These are phyloP conservation scores for Epinephelus coioides DNA, from an alignment of 2,797 vertebrate species.

Conservation along the genomic window DNA sequence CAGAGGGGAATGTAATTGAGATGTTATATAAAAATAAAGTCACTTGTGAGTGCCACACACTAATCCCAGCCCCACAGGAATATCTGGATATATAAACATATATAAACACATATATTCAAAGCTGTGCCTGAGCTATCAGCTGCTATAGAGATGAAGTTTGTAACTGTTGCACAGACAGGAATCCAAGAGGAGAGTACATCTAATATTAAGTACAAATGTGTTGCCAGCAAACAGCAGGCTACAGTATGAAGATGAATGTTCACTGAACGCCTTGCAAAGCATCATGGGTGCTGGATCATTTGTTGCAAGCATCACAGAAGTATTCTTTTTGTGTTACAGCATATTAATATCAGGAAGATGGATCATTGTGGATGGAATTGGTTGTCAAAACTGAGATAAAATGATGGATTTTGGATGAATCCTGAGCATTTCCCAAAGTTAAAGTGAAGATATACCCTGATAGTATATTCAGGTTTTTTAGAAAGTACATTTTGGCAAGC, in stretches of 20 bases:
- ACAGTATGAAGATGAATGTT: constrained; percentile 37
- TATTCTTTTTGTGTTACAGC: constrained; percentile 3
- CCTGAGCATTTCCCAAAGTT: background rate
- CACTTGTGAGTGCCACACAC: constrained; percentile 19
- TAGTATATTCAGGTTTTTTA: background rate
- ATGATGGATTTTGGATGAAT: background rate
- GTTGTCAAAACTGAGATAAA: too few relatives aligned
- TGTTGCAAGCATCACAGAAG: background rate
- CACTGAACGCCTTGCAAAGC: constrained; percentile 33
- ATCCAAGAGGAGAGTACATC: constrained; percentile 30
- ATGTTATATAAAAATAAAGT: constrained; percentile 47
- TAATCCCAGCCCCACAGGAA: constrained; percentile 9
- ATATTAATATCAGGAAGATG: background rate
- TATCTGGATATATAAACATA: background rate
- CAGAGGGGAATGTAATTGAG: constrained; percentile 41
- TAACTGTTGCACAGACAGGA: constrained; percentile 12
- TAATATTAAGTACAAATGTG: constrained; percentile 36
- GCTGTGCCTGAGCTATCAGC: constrained; percentile 1
- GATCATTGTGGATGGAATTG: background rate
- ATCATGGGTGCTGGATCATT: constrained; percentile 41
- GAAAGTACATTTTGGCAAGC: background rate
- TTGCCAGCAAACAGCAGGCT: constrained; percentile 25
- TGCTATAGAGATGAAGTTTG: constrained; percentile 16
- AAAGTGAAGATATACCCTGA: background rate
- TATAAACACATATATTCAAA: background rate